Percentiles rank a stretch among this genome's conserved stretches.
These are phyloP conservation scores for Anguilla anguilla DNA, from an alignment of 2,797 vertebrate species.

Conservation along the genomic window DNA sequence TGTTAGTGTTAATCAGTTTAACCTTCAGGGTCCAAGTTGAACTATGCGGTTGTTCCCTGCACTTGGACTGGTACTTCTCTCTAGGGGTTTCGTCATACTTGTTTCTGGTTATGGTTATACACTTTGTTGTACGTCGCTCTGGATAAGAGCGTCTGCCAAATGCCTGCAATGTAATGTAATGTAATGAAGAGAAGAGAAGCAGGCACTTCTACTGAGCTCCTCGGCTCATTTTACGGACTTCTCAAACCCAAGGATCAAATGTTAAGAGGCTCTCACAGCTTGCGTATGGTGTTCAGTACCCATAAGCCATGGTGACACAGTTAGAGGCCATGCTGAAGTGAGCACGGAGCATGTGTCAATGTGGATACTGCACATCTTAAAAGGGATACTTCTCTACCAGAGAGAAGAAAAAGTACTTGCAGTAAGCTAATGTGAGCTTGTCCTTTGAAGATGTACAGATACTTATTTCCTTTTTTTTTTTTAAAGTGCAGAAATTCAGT, in stretches of 20 bases:
- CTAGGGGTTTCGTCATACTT: too few relatives aligned
- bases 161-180: too few relatives aligned
- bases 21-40: too few relatives aligned
- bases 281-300: not conserved
- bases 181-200: not conserved
- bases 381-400: not conserved
- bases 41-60: too few relatives aligned
- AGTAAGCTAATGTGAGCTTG: not conserved
- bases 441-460: not conserved
- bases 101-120: too few relatives aligned
- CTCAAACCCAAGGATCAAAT: not conserved
- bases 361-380: not conserved
- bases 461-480: not conserved
- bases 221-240: not conserved
- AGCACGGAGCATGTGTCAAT: not conserved
- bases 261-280: not conserved
- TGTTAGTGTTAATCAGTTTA: too few relatives aligned
- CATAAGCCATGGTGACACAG: not conserved
- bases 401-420: not conserved
- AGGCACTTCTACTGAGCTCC: not conserved
- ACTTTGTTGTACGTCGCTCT: too few relatives aligned
- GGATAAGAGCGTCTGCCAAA: too few relatives aligned
- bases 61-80: too few relatives aligned
- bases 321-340: not conserved
- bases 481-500: not conserved